phyloP scores from a whole-genome alignment of 2,113 vertebrate genomes.

The Tamias sibiricus region DNA sequence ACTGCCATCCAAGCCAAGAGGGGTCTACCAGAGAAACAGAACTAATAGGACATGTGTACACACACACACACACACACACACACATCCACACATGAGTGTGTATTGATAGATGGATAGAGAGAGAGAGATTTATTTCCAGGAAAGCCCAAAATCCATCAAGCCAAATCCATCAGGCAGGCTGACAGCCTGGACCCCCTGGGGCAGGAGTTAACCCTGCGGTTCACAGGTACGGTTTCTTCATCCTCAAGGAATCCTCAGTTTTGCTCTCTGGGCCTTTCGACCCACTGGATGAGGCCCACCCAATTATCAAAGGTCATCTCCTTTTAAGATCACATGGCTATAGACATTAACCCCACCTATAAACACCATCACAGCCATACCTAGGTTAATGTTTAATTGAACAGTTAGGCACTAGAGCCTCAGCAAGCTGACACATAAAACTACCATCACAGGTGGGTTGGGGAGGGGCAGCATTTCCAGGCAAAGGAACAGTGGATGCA shows the following conservation, averaged over 20 bases:
- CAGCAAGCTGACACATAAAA: not conserved
- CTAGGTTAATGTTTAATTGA: not conserved
- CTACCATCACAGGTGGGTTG: not conserved
- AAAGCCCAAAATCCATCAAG: not conserved
- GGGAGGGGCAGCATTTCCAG: not conserved
- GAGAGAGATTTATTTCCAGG: not conserved
- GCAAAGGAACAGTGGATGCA: not conserved
- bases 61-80: no score
- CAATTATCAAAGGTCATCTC: not conserved
- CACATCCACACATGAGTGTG: not conserved
- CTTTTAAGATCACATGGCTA: not conserved
- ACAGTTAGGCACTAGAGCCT: not conserved
- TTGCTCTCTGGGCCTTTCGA: not conserved
- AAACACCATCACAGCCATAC: not conserved
- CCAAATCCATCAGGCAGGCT: not conserved
- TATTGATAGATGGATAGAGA: not conserved
- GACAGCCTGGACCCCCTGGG: not conserved
- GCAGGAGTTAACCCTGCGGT: not conserved
- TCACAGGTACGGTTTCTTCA: not conserved
- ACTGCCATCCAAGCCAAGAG: not conserved
- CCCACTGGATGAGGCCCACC: not conserved
- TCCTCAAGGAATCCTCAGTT: conserved; percentile 15
- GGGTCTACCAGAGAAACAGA: not conserved
- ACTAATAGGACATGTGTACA: not conserved
- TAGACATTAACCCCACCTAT: not conserved